Evolutionary conservation across 2,888 invertebrate genomes (phyloP).

Genomic region (Halictus ligatus): DNA sequence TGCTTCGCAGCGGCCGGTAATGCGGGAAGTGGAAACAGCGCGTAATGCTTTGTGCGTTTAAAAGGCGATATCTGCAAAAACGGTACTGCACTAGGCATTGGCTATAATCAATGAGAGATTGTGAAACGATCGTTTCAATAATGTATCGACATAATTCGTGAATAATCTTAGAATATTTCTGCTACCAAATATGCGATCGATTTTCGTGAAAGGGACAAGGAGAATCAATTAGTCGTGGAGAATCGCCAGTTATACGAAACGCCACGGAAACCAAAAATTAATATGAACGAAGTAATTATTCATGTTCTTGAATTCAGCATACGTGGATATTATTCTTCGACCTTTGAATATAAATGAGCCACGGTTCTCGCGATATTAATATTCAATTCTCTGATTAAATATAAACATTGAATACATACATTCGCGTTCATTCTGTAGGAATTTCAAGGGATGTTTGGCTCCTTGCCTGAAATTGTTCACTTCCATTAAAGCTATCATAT

Average conservation of each 20-base stretch:
- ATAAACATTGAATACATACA: neutral
- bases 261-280: neutral
- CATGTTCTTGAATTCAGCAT: neutral
- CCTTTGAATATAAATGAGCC: neutral
- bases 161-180: neutral
- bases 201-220: neutral
- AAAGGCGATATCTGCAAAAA: neutral
- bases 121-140: neutral
- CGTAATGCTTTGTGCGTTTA: neutral
- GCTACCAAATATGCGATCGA: neutral
- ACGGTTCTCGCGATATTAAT: neutral
- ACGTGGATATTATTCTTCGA: neutral
- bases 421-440: neutral
- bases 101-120: neutral
- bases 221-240: neutral
- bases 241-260: too few relatives aligned
- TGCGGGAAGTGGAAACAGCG: neutral
- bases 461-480: neutral
- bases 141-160: neutral
- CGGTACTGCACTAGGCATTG: too few relatives aligned
- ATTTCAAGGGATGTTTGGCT: neutral
- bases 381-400: neutral
- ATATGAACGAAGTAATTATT: neutral
- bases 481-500: too few relatives aligned
- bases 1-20: neutral